Conservation (phyloP, 2,113 vertebrate genomes). For the Isichthys henryi region DNA sequence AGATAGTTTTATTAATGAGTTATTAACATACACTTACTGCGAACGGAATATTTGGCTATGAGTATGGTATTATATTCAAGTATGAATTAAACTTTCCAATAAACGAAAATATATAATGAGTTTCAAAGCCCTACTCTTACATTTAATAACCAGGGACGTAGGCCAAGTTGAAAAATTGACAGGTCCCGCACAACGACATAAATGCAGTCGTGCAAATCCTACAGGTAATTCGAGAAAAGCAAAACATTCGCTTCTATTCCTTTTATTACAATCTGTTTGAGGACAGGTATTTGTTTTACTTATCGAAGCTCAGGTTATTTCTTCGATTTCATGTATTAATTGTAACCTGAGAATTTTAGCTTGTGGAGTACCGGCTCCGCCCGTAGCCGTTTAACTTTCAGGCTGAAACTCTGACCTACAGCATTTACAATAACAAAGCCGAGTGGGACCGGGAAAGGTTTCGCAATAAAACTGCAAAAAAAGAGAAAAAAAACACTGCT, state of each 20-base stretch:
- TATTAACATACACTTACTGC: neutral
- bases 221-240: neutral
- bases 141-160: neutral
- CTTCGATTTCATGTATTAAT: neutral
- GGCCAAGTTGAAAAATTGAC: neutral
- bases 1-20: neutral
- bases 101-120: neutral
- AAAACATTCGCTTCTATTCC: neutral
- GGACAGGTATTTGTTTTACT: neutral
- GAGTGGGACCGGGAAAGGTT: neutral
- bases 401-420: neutral
- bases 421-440: neutral
- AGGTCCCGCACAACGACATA: neutral
- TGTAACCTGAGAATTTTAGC: neutral
- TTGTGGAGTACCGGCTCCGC: neutral
- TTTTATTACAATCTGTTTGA: neutral
- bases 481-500: neutral
- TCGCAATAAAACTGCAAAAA: neutral
- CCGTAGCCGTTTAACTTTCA: neutral
- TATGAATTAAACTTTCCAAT: neutral
- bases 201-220: neutral
- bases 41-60: neutral
- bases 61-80: neutral
- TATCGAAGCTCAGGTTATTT: neutral
- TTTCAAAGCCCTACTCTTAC: neutral